A percentile compares a stretch with the other conserved stretches of the same genome.
phyloP scores from a whole-genome alignment of 1,140 invertebrate genomes.

The Grapholita molesta region DNA sequence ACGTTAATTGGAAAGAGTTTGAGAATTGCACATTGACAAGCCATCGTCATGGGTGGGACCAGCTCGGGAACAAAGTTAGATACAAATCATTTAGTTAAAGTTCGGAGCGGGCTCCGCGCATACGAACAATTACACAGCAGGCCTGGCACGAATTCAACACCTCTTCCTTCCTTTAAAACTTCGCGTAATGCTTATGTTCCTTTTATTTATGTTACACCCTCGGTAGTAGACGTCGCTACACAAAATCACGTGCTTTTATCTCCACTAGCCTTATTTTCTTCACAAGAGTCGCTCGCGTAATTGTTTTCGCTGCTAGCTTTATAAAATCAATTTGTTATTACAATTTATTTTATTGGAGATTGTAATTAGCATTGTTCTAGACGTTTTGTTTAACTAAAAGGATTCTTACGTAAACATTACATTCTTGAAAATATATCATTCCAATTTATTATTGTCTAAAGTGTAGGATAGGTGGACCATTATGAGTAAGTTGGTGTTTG shows the following conservation, averaged over 20 bases:
- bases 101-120: constrained; percentile 52
- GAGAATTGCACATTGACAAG: constrained; percentile 59
- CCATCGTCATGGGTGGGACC: constrained; percentile 76
- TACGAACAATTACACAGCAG: constrained; percentile 56
- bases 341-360: background rate
- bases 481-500: constrained; percentile 45
- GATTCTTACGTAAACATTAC: constrained; percentile 64
- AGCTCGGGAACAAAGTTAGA: constrained; percentile 75
- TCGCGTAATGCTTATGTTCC: background rate
- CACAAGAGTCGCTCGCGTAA: background rate
- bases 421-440: constrained; percentile 76
- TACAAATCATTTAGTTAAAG: constrained; percentile 70
- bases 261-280: background rate
- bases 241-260: background rate
- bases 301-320: background rate
- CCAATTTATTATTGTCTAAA: constrained; percentile 68
- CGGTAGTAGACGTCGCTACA: background rate
- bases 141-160: constrained; percentile 24
- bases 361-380: constrained; percentile 10
- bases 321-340: background rate
- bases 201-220: background rate
- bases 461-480: constrained; percentile 68
- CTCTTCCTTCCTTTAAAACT: constrained; percentile 18
- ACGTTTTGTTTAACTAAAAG: constrained; percentile 43
- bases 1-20: constrained; percentile 29